Percentiles rank a stretch among this genome's conserved stretches.
These are phyloP conservation scores for Lepus timidus DNA, from an alignment of 2,113 vertebrate genomes.

Conservation along the genomic window DNA sequence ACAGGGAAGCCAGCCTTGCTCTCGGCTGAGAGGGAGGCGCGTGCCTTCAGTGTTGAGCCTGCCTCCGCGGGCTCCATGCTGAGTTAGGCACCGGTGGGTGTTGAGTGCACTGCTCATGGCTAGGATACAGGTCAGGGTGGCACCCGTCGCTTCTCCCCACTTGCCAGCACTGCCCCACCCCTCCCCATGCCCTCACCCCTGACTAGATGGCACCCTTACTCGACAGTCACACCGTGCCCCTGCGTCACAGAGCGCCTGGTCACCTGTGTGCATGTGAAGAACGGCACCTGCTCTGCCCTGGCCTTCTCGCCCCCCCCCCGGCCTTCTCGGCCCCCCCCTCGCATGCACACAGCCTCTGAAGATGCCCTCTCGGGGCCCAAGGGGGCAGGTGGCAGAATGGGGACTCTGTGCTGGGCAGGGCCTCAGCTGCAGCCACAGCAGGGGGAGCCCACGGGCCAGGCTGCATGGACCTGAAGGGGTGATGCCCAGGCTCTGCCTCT, in stretches of 20 bases:
- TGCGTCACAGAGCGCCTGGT: accelerated
- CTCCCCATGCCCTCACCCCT: accelerated
- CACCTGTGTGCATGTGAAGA: accelerated
- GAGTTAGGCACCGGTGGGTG: too few species aligned
- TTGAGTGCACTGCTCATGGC: too few species aligned
- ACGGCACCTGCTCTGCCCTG: neutral
- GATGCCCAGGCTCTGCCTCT: neutral
- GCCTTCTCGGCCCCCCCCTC: accelerated
- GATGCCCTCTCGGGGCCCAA: neutral
- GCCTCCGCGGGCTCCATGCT: too few species aligned
- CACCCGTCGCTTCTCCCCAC: too few species aligned
- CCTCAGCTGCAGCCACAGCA: accelerated
- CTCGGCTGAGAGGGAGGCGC: accelerated
- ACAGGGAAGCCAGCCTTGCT: neutral
- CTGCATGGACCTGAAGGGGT: neutral
- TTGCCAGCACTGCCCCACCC: neutral
- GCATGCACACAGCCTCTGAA: neutral
- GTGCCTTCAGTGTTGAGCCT: neutral
- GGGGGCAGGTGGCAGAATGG: neutral
- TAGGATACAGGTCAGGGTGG: neutral
- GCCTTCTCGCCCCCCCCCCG: accelerated
- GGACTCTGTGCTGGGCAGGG: neutral
- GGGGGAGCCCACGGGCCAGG: too few species aligned
- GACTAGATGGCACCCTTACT: neutral
- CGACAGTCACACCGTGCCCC: too few species aligned